These are phyloP conservation scores for Drosophila pseudotakahashii DNA, from an alignment of 2,888 invertebrate species.

Conservation along the genomic window DNA sequence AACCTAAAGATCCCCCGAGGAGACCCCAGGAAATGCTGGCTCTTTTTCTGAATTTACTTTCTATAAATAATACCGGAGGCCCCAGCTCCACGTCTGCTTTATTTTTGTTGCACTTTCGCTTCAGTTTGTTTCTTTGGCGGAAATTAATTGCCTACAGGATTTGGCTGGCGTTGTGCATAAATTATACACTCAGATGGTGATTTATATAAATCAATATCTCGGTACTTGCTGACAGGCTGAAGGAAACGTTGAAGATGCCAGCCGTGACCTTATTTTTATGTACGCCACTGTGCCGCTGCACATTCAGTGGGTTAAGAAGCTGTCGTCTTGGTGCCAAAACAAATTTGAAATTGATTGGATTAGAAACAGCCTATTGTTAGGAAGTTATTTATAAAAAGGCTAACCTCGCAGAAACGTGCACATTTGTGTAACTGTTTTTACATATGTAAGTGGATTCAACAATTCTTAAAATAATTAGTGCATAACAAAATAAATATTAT, in stretches of 20 bases:
- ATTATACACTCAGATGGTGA: constrained; percentile 61
- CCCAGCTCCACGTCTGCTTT: constrained; percentile 39
- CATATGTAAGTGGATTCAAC: not conserved
- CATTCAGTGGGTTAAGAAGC: constrained; percentile 19
- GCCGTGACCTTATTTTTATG: constrained; percentile 65
- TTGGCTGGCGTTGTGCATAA: constrained; percentile 57
- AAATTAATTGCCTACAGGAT: constrained; percentile 68
- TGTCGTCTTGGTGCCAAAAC: not conserved
- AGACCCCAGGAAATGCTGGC: not conserved
- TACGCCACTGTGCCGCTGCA: constrained; percentile 62
- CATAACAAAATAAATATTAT: not conserved
- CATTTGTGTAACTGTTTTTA: not conserved
- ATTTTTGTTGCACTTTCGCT: constrained; percentile 58
- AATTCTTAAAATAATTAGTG: not conserved
- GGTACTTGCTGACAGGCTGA: constrained; percentile 61
- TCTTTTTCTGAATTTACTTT: constrained; percentile 6
- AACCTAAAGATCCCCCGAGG: not conserved
- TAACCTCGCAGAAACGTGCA: not conserved
- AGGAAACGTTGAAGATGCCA: constrained; percentile 14
- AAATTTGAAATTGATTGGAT: constrained; percentile 4
- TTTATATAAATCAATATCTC: constrained; percentile 68
- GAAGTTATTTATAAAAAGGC: not conserved
- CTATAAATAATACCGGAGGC: constrained; percentile 30
- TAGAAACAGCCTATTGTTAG: not conserved
- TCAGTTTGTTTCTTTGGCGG: constrained; percentile 42